phyloP scores from a whole-genome alignment of 2,797 vertebrate genomes.

The Amniataba percoides region DNA sequence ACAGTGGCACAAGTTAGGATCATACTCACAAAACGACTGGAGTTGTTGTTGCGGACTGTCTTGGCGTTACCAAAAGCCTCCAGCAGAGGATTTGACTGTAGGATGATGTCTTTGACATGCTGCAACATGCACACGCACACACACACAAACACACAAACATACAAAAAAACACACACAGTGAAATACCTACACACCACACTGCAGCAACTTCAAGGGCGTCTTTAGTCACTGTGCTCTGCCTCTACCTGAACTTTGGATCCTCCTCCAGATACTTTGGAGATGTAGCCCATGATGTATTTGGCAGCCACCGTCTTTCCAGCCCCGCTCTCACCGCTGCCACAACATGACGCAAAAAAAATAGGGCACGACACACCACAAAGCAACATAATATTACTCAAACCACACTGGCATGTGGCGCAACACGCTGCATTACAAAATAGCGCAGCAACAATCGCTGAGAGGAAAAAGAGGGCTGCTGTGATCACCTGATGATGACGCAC shows the following conservation, averaged over 20 bases:
- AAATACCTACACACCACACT: not conserved
- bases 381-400: not conserved
- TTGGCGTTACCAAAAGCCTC: conserved; percentile 98
- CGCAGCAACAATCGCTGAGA: not conserved
- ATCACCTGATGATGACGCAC: conserved; percentile 97
- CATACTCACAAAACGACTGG: conserved; percentile 95
- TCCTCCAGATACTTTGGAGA: conserved; percentile 98
- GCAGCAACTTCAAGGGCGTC: not conserved
- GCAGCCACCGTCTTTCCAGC: conserved; percentile 98
- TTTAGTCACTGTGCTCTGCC: not conserved
- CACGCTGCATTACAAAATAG: not conserved
- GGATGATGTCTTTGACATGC: conserved; percentile 99
- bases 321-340: conserved; percentile 93
- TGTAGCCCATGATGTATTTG: conserved; percentile 99
- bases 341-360: not conserved
- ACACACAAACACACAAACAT: conserved; percentile 12
- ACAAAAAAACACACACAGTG: conserved; percentile 29
- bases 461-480: not conserved
- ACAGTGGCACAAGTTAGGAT: not conserved
- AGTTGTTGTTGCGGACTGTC: conserved; percentile 98
- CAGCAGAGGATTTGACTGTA: conserved; percentile 96
- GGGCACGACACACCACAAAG: not conserved
- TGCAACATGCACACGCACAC: conserved; percentile 67
- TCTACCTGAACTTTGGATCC: conserved; percentile 97
- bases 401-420: too few relatives aligned